These are phyloP conservation scores for Copsychus sechellarum DNA, from an alignment of 2,113 vertebrate genomes.

Conservation along the genomic window DNA sequence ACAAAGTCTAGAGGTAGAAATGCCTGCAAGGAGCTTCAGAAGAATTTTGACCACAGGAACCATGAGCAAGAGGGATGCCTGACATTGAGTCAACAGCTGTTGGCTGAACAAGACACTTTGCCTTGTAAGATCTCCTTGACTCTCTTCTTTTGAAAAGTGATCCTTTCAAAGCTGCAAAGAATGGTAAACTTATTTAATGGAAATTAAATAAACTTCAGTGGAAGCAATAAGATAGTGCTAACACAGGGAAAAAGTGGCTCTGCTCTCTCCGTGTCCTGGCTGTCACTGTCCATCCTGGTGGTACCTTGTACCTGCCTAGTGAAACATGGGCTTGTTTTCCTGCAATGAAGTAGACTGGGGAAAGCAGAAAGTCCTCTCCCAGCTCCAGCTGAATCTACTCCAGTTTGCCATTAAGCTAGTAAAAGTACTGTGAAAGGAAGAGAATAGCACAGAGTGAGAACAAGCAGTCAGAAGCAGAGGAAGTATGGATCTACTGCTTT, in stretches of 20 bases:
- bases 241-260: not conserved
- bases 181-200: not conserved
- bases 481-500: not conserved
- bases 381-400: not conserved
- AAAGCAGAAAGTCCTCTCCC: not conserved
- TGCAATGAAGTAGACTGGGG: not conserved
- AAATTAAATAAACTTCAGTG: not conserved
- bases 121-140: not conserved
- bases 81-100: not conserved
- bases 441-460: not conserved
- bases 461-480: not conserved
- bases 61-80: not conserved
- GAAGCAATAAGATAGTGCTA: not conserved
- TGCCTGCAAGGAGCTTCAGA: not conserved
- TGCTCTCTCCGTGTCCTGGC: not conserved
- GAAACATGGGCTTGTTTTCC: not conserved
- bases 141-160: not conserved
- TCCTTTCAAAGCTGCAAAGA: not conserved
- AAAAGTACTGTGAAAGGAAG: not conserved
- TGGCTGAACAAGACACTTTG: not conserved
- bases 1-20: not conserved
- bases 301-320: not conserved
- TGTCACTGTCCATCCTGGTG: not conserved
- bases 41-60: not conserved
- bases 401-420: not conserved